Conservation (phyloP, 2,888 invertebrate species). For the Trichogramma dendrolimi region DNA sequence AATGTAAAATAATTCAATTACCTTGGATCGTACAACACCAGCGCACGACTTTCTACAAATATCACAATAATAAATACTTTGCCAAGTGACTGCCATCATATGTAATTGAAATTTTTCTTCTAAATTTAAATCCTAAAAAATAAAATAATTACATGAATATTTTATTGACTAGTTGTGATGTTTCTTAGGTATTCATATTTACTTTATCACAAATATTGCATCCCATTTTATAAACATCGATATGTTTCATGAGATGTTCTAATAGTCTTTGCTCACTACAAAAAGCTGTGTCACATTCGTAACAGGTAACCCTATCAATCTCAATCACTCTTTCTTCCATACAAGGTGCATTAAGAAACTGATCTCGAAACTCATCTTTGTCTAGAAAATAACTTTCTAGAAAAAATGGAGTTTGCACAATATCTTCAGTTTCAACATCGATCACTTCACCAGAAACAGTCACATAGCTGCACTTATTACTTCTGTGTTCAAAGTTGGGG, state of each 20-base stretch:
- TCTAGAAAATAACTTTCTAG: constrained; percentile 29
- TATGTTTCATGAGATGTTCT: constrained; percentile 30
- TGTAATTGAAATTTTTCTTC: constrained; percentile 33
- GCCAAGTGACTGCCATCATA: constrained; percentile 32
- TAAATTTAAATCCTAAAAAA: constrained; percentile 29
- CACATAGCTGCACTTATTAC: constrained; percentile 18
- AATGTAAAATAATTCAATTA: constrained; percentile 6
- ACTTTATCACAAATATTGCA: constrained; percentile 31
- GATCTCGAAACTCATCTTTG: constrained; percentile 19
- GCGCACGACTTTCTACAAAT: constrained; percentile 32
- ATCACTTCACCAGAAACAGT: constrained; percentile 24
- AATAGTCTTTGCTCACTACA: constrained; percentile 28
- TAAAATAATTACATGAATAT: background rate
- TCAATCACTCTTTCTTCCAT: constrained; percentile 16
- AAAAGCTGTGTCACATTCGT: constrained; percentile 28
- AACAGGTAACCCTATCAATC: constrained; percentile 28
- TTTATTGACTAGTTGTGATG: background rate
- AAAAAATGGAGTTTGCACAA: constrained; percentile 30
- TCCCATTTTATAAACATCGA: constrained; percentile 30
- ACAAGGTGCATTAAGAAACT: constrained; percentile 7
- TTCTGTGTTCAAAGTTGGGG: constrained; percentile 3
- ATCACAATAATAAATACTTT: constrained; percentile 31
- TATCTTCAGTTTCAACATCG: constrained; percentile 24
- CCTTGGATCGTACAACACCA: constrained; percentile 31
- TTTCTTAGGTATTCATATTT: background rate